Evolutionary conservation across 2,888 invertebrate genomes (phyloP), one percentile per base, ranked within the genome.

Genomic region (Agapostemon virescens): DNA sequence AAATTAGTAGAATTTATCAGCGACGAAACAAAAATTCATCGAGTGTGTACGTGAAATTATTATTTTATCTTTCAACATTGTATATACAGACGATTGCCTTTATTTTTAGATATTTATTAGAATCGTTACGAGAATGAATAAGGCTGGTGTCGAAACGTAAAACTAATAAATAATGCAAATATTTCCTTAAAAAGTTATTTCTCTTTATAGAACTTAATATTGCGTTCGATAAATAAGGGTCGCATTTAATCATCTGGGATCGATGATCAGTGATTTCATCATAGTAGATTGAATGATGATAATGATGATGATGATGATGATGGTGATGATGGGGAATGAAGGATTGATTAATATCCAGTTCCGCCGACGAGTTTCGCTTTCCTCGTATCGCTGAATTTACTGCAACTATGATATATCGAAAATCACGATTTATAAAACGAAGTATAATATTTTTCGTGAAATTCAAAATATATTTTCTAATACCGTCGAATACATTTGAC

Each of bases 221-320:
- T 49, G n/a, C 9, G 49, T 49, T 0, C 9, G n/a, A 49, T 7
- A 11, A 9, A 49, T 9, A 49, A 49, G n/a, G n/a, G 7, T n/a
- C 20, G 9, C n/a, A 45, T 9, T n/a, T 9, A n/a, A 49, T 49
- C 49, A n/a, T n/a, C 9, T 49, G n/a, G 9, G 9, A 49, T 49
- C 11, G 49, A 49, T 49, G 49, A n/a, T 49, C 49, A n/a, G n/a
- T n/a, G n/a, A 49, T n/a, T 3, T 49, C 49, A 49, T 49, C 49
- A n/a, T 11, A n/a, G 49, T 49, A 49, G 49, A 49, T 49, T 49
- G 49, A 49, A n/a, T 49, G 49, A 49, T 49, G 45, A n/a, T 49
- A n/a, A 49, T n/a, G 40, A 40, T 40, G 9, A n/a, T 49, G 49
- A 49, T n/a, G 40, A 40, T 40, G 9, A n/a, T 49, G 49, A 49